These are phyloP conservation scores for Podiceps cristatus DNA, from an alignment of 2,113 vertebrate species.

Conservation along the genomic window DNA sequence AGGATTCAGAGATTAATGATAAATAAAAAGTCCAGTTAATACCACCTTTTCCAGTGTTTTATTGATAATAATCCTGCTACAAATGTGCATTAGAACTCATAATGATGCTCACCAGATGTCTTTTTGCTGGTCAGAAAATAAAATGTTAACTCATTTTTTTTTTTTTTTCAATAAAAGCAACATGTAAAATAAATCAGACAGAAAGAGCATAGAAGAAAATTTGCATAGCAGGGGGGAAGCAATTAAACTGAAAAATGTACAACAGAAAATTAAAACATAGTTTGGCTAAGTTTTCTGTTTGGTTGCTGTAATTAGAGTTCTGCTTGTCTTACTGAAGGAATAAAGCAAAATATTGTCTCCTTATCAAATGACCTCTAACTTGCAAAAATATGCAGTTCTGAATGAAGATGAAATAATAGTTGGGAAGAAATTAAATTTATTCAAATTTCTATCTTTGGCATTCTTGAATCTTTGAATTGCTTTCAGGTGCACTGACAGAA, in stretches of 20 bases:
- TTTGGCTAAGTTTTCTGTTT: slow-evolving; percentile 32
- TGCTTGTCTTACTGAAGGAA: slow-evolving; percentile 19
- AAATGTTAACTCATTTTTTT: background rate
- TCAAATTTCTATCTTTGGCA: background rate
- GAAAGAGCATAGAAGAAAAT: slow-evolving; percentile 14
- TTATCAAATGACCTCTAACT: slow-evolving; percentile 11
- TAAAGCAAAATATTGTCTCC: slow-evolving; percentile 33
- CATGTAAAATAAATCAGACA: slow-evolving; percentile 33
- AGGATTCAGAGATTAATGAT: background rate
- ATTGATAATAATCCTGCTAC: slow-evolving; percentile 16
- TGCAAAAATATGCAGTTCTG: background rate
- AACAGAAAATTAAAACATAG: slow-evolving; percentile 36
- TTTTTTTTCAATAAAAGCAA: background rate
- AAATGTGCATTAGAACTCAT: background rate
- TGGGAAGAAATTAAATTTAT: background rate
- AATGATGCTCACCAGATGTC: slow-evolving; percentile 42
- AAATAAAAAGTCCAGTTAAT: slow-evolving; percentile 32
- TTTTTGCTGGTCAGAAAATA: slow-evolving; percentile 12
- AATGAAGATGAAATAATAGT: background rate
- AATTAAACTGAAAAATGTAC: slow-evolving; percentile 54
- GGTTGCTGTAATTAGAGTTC: slow-evolving; percentile 28
- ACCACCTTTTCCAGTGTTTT: slow-evolving; percentile 18
- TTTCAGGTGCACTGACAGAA: background rate
- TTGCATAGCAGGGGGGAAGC: background rate
- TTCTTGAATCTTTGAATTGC: background rate